These are phyloP conservation scores for Anas flavirostris DNA, from an alignment of 2,797 vertebrate genomes.

Conservation along the genomic window DNA sequence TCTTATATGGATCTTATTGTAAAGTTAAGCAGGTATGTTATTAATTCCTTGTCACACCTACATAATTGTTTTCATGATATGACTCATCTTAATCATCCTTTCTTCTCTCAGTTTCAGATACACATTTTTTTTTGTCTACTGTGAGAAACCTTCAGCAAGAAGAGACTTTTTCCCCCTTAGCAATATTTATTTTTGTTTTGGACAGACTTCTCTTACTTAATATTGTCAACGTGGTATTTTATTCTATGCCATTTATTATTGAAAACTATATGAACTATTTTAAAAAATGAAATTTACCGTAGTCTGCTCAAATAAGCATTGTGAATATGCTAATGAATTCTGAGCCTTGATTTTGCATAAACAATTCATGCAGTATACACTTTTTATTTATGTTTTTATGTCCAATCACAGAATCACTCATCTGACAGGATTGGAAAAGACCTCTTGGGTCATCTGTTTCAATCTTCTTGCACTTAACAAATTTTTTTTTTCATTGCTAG, in stretches of 20 bases:
- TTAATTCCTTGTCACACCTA: not conserved
- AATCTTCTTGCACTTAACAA: not conserved
- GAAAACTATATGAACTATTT: not conserved
- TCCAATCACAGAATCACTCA: not conserved
- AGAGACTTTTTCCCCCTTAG: not conserved
- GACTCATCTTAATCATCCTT: not conserved
- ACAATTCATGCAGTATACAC: not conserved
- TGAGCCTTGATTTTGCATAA: slow-evolving; percentile 24
- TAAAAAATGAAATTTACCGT: slow-evolving; percentile 16
- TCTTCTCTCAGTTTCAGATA: not conserved
- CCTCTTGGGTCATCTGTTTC: not conserved
- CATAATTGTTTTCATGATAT: not conserved
- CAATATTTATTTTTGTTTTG: not conserved
- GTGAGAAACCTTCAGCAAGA: not conserved
- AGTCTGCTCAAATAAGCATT: not conserved
- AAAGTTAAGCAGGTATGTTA: not conserved
- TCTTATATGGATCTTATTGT: not conserved
- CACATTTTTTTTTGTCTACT: not conserved
- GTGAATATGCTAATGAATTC: slow-evolving; percentile 26
- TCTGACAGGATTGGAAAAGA: not conserved
- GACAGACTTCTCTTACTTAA: not conserved
- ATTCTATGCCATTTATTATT: not conserved
- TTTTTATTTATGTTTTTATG: slow-evolving; percentile 15
- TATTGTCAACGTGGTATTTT: not conserved
- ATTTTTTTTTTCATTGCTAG: not conserved